Percentiles rank a stretch among this genome's conserved stretches.
These are phyloP conservation scores for Palythoa grandis DNA, from an alignment of 92 coral and sea anemone species.

Conservation along the genomic window DNA sequence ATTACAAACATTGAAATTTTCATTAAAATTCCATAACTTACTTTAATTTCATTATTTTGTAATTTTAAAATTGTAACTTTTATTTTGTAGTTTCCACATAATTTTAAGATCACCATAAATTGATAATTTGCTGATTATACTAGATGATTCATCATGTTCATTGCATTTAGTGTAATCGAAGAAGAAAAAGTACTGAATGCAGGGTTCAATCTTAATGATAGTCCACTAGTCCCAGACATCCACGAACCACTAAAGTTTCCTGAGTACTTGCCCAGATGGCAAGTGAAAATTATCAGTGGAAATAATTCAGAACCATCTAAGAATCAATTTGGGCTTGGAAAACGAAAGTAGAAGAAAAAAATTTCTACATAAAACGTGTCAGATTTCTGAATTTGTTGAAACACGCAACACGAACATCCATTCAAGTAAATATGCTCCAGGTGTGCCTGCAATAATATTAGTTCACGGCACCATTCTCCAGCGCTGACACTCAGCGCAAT, in stretches of 20 bases:
- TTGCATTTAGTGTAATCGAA: no score
- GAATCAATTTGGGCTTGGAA: neutral
- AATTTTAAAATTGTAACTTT: no score
- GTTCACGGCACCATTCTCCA: neutral
- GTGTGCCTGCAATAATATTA: neutral
- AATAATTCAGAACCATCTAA: neutral
- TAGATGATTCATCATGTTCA: no score
- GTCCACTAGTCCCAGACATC: neutral
- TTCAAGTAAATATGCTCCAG: neutral
- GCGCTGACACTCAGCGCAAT: neutral
- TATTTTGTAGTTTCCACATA: no score
- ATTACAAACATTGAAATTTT: no score
- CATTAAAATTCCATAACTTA: no score
- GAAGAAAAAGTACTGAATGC: no score
- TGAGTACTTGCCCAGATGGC: neutral
- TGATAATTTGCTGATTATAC: no score
- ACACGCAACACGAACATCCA: neutral
- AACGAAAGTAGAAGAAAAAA: neutral
- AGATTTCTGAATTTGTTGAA: neutral
- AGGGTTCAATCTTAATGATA: neutral
- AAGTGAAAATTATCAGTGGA: neutral
- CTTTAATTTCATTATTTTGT: no score
- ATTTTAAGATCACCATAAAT: no score
- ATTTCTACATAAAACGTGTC: neutral
- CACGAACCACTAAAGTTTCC: slow-evolving; percentile 81